Evolutionary conservation across 2,797 vertebrate genomes (phyloP), one percentile per base, ranked within the genome.

Genomic region (Tokudaia muenninki): DNA sequence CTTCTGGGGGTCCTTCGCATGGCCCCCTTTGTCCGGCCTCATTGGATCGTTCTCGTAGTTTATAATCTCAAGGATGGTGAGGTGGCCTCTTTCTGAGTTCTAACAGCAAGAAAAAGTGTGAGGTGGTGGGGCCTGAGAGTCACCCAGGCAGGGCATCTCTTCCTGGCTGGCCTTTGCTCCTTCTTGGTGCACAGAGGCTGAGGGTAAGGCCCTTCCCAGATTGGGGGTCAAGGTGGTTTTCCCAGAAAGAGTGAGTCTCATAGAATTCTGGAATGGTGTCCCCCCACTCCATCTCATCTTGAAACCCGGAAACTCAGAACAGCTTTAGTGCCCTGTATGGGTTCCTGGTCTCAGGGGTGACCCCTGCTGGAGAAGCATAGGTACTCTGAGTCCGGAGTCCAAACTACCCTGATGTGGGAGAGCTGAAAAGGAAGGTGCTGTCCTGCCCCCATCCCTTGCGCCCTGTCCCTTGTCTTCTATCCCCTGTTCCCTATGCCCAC

Each of bases 41-140:
- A 1, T 47, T 8, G 2, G 8, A 12, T 26, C 44, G 21, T 65
- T 24, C 70, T 21, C 3, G 4, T 9, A 14, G 24, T n/a, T 41
- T 22, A 12, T 3, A 11, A 26, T 26, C 47, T 50, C 6, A 1
- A 6, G 78, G 29, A 3, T 12, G 1, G 8, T 55, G 26, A 13
- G 17, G 37, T 59, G 77, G 24, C 10, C 34, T 50, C 13, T 26
- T 22, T 10, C 37, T 13, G 6, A 61, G 14, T 41, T 50, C 57
- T 0, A 0, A 1, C 14, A 44, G 29, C 1, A 0, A 1, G 1
- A 0, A 1, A 12, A 22, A 24, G 10, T 7, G 0, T 13, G 57
- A 47, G 21, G 31, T 24, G 22, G 1, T 34, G 24, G 37, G 34
- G 9, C 10, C 70, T 26, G 6, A 55, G n/a, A 82, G 74, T 37